These are phyloP conservation scores for Spheniscus humboldti DNA, from an alignment of 2,797 vertebrate genomes.

Conservation along the genomic window DNA sequence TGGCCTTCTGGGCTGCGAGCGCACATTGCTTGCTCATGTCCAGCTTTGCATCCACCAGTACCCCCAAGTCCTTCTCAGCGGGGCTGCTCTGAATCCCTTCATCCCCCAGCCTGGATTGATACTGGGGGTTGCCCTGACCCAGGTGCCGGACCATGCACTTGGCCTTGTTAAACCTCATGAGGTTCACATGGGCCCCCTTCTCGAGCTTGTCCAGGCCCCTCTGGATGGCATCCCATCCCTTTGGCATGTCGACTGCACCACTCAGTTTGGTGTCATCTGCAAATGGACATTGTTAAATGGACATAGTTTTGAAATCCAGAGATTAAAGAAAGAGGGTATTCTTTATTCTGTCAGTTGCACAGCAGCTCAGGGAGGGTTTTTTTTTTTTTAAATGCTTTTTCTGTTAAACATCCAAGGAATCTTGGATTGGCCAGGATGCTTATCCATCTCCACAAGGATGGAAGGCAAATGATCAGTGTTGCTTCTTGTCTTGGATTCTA, in stretches of 20 bases:
- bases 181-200: no score
- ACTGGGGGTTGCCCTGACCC: no score
- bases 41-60: no score
- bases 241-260: no score
- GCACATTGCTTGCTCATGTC: no score
- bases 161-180: no score
- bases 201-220: no score
- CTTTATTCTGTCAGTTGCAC: not conserved
- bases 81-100: no score
- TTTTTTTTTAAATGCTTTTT: not conserved
- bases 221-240: not conserved
- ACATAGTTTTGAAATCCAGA: not conserved
- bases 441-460: not conserved
- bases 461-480: not conserved
- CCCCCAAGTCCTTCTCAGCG: no score
- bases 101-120: no score
- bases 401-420: not conserved
- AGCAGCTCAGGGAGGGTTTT: not conserved
- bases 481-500: not conserved
- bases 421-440: not conserved
- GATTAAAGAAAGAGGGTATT: not conserved
- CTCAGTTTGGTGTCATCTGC: not conserved
- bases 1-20: no score
- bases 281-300: not conserved
- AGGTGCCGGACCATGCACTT: no score